Percentiles rank a stretch among this genome's conserved stretches.
phyloP scores from a whole-genome alignment of 1,140 invertebrate species.

The Sminthurides bifidus region DNA sequence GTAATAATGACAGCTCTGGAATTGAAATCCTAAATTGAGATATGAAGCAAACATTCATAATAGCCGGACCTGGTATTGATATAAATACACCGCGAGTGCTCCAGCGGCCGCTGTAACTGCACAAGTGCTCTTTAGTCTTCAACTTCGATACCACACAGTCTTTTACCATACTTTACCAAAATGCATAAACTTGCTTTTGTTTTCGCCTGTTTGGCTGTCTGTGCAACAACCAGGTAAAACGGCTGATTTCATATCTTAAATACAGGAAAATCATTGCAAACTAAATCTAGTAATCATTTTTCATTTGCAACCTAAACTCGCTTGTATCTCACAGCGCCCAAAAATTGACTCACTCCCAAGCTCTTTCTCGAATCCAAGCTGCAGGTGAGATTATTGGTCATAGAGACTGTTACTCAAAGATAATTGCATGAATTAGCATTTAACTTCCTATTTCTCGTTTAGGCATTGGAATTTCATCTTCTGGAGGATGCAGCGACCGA shows the following conservation, averaged over 20 bases:
- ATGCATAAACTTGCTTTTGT: neutral
- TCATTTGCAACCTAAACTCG: neutral
- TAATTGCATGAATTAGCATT: neutral
- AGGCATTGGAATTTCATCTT: conserved; percentile 20
- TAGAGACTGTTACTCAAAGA: neutral
- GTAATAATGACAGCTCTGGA: too few species aligned
- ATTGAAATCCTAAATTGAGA: too few species aligned
- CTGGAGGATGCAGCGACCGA: conserved; percentile 25
- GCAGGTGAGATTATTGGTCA: conserved; percentile 5
- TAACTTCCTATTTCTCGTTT: neutral
- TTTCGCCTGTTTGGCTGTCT: neutral
- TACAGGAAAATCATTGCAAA: neutral
- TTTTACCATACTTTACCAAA: too few species aligned
- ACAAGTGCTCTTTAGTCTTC: too few species aligned
- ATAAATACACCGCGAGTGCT: too few species aligned
- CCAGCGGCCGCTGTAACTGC: too few species aligned
- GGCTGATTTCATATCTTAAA: neutral
- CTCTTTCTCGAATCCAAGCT: conserved; percentile 11
- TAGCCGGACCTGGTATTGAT: too few species aligned
- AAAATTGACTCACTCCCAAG: conserved; percentile 16
- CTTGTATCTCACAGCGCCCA: conserved; percentile 12
- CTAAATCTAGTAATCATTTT: neutral
- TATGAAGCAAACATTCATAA: too few species aligned
- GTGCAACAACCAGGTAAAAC: neutral
- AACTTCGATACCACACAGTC: too few species aligned